Evolutionary conservation across 2,888 invertebrate genomes (phyloP).

Genomic region (Schrankia costaestrigalis): DNA sequence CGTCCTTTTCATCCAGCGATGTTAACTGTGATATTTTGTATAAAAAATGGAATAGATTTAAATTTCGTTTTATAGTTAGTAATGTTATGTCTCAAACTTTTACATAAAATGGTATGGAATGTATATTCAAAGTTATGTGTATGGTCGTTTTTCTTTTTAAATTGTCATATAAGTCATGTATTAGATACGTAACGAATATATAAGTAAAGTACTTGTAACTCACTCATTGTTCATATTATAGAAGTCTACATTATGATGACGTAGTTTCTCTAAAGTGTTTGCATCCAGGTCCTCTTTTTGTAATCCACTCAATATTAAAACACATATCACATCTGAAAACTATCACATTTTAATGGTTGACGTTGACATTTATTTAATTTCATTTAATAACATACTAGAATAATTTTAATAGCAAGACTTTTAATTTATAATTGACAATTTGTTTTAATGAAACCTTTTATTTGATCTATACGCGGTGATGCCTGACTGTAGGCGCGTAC

Average conservation of each 20-base stretch:
- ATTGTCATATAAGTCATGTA: too few species aligned
- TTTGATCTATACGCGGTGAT: conserved; percentile 52
- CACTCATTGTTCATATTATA: conserved; percentile 60
- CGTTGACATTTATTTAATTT: neutral
- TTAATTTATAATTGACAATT: conserved; percentile 35
- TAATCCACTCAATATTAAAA: conserved; percentile 63
- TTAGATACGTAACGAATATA: too few species aligned
- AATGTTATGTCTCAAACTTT: too few species aligned
- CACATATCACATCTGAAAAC: conserved; percentile 70
- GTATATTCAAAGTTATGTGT: too few species aligned
- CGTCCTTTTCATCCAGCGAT: too few species aligned
- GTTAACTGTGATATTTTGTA: too few species aligned
- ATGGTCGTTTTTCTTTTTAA: too few species aligned
- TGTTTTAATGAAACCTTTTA: conserved; percentile 67
- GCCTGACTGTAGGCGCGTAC: conserved; percentile 47
- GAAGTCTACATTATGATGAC: conserved; percentile 59
- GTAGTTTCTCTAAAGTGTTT: conserved; percentile 54
- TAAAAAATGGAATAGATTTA: too few species aligned
- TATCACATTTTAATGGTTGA: conserved; percentile 26
- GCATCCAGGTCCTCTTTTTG: conserved; percentile 67
- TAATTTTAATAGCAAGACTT: too few species aligned
- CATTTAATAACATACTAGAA: neutral
- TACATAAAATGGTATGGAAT: too few species aligned
- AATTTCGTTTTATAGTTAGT: too few species aligned
- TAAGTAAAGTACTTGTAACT: conserved; percentile 30